Conservation (phyloP, 1,140 invertebrate genomes). For the Drosophila malerkotliana region DNA sequence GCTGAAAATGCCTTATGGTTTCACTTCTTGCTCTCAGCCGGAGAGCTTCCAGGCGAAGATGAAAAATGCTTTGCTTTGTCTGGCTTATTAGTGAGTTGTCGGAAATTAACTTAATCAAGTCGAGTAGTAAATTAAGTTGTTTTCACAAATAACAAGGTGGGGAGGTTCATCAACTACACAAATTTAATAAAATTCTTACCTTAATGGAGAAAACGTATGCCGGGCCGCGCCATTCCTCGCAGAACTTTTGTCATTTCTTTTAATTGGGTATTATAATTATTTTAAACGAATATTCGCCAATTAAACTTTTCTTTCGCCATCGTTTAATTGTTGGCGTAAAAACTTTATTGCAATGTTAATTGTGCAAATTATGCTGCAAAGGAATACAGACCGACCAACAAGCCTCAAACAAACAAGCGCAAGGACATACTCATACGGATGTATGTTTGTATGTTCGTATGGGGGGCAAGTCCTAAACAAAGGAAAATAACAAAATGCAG, state of each 20-base stretch:
- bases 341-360: constrained; percentile 75
- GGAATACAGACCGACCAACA: constrained; percentile 7
- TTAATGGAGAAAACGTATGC: not conserved
- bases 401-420: not conserved
- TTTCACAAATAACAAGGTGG: not conserved
- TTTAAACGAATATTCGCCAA: constrained; percentile 21
- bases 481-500: constrained; percentile 51
- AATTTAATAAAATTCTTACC: not conserved
- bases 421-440: not conserved
- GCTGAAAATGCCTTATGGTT: constrained; percentile 54
- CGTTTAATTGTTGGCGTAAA: constrained; percentile 63
- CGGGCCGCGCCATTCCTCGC: too few species aligned
- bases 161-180: not conserved
- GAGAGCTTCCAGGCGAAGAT: constrained; percentile 2
- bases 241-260: constrained; percentile 10
- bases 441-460: not conserved
- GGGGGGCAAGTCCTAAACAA: constrained; percentile 50
- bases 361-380: constrained; percentile 69
- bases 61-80: constrained; percentile 38
- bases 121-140: constrained; percentile 31
- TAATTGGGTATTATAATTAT: constrained; percentile 27
- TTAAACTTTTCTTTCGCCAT: constrained; percentile 28
- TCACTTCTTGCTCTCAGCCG: constrained; percentile 7
- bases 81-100: constrained; percentile 30
- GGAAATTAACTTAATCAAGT: constrained; percentile 35